phyloP scores from a whole-genome alignment of 2,888 invertebrate species.

The Drosophila limbata region DNA sequence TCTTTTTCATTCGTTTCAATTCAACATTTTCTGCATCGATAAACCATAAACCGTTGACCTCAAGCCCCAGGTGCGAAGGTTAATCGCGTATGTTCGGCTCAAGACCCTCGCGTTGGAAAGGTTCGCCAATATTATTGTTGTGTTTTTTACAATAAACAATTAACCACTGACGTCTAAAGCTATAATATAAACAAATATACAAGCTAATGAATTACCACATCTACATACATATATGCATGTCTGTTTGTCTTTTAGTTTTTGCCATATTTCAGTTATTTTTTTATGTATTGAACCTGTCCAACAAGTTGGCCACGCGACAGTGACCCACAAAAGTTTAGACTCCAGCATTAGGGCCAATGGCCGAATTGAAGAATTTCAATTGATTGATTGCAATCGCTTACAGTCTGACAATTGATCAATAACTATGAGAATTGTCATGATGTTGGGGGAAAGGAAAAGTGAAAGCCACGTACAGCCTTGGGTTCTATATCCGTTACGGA shows the following conservation, averaged over 20 bases:
- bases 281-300: conserved; percentile 7
- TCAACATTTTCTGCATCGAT: conserved; percentile 66
- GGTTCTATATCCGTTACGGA: conserved; percentile 44
- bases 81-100: conserved; percentile 26
- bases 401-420: conserved; percentile 6
- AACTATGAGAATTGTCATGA: conserved; percentile 5
- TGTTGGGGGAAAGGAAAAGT: conserved; percentile 36
- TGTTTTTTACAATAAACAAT: conserved; percentile 47
- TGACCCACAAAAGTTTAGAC: conserved; percentile 64
- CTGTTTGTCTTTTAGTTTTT: conserved; percentile 1
- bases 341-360: conserved; percentile 31
- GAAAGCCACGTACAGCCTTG: conserved; percentile 50
- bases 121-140: conserved; percentile 38
- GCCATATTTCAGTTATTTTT: conserved; percentile 7
- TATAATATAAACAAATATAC: conserved; percentile 16
- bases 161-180: conserved; percentile 15
- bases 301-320: conserved; percentile 32
- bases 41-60: conserved; percentile 76
- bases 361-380: conserved; percentile 12
- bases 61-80: conserved; percentile 70
- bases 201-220: conserved; percentile 35
- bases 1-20: conserved; percentile 4
- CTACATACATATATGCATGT: conserved; percentile 5
- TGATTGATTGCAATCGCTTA: conserved; percentile 4
- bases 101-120: conserved; percentile 62